A percentile compares a stretch with the other conserved stretches of the same genome.
Conservation (phyloP, 2,113 vertebrate genomes). For the Myodes glareolus region DNA sequence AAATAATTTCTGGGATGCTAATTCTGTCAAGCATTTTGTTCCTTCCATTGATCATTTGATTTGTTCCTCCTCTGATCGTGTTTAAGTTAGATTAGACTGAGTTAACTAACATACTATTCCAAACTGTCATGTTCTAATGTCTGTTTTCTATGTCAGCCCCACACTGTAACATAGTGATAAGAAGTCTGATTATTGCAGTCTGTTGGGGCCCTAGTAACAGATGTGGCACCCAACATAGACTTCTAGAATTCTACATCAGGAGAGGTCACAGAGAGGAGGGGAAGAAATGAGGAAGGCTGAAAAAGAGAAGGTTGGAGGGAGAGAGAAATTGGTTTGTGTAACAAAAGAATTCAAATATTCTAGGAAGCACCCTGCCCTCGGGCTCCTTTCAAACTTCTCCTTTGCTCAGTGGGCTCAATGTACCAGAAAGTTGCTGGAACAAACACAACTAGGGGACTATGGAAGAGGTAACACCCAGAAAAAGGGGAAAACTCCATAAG, state of each 20-base stretch:
- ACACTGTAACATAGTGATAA: neutral
- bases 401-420: neutral
- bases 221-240: neutral
- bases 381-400: neutral
- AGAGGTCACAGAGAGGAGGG: rapidly evolving
- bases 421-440: neutral
- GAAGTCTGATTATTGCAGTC: neutral
- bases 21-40: neutral
- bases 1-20: neutral
- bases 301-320: no score
- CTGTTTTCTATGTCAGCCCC: neutral
- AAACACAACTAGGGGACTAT: neutral
- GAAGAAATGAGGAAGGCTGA: neutral
- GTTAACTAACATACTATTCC: neutral
- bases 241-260: neutral
- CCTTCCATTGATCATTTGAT: neutral
- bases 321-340: neutral
- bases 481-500: neutral
- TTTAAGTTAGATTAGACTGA: neutral
- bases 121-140: neutral
- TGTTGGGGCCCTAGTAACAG: neutral
- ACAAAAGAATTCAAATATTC: neutral
- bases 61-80: neutral
- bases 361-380: no score
- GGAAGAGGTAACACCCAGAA: neutral